Evolutionary conservation across 1,140 invertebrate species (phyloP).

Genomic region (Drosophila grimshawi): DNA sequence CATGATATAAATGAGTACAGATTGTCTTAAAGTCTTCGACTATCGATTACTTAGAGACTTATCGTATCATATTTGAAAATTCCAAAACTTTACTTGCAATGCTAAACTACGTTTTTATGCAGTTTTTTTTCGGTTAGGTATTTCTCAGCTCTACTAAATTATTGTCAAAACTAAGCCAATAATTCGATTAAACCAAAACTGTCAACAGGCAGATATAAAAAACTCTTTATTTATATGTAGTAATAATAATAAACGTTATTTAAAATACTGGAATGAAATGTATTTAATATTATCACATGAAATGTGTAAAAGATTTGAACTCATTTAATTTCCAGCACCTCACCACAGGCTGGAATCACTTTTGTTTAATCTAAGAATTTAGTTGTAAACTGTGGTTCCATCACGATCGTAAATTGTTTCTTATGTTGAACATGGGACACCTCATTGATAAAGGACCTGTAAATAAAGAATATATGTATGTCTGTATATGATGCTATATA

Average conservation of each 20-base stretch:
- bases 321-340: conserved; percentile 17
- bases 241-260: conserved; percentile 1
- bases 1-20: too few species aligned
- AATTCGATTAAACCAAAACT: too few species aligned
- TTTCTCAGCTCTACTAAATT: too few species aligned
- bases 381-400: conserved; percentile 68
- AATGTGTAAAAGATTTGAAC: conserved; percentile 32
- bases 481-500: too few species aligned
- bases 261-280: conserved; percentile 75
- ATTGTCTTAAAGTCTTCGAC: too few species aligned
- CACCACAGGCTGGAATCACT: neutral
- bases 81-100: too few species aligned
- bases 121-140: too few species aligned
- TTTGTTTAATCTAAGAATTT: conserved; percentile 60
- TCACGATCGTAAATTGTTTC: conserved; percentile 84
- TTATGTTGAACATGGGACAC: conserved; percentile 35
- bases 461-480: neutral
- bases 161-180: too few species aligned
- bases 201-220: too few species aligned
- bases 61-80: too few species aligned
- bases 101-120: too few species aligned
- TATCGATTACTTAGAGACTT: too few species aligned
- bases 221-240: neutral
- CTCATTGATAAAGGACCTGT: conserved; percentile 59
- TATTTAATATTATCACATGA: conserved; percentile 78